A percentile compares a stretch with the other conserved stretches of the same genome.
These are phyloP conservation scores for Lepeophtheirus salmonis DNA, from an alignment of 1,140 invertebrate species.

Conservation along the genomic window DNA sequence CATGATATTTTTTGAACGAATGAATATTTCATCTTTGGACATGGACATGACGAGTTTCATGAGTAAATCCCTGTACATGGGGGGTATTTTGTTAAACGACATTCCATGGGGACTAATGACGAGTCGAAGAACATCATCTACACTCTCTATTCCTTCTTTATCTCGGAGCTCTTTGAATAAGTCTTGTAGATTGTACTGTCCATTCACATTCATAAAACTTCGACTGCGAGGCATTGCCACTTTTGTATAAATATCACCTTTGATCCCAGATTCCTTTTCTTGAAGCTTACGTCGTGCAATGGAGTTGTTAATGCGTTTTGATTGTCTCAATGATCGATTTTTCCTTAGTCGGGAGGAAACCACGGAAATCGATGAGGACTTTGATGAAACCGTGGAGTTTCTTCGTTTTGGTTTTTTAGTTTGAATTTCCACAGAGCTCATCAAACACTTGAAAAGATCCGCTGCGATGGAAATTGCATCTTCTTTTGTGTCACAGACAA, in stretches of 20 bases:
- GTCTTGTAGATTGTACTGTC: conserved; percentile 19
- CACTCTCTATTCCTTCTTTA: conserved; percentile 57
- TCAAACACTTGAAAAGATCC: conserved; percentile 62
- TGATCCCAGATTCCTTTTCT: neutral
- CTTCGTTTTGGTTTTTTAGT: neutral
- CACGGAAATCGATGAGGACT: too few relatives aligned
- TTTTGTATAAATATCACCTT: conserved; percentile 55
- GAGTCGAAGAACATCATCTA: conserved; percentile 65
- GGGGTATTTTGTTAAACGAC: conserved; percentile 75
- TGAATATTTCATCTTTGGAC: conserved; percentile 70
- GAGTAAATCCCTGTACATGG: conserved; percentile 69
- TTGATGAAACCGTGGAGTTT: too few relatives aligned
- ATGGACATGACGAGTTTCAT: conserved; percentile 62
- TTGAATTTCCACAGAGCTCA: conserved; percentile 42
- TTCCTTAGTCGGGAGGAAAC: too few relatives aligned
- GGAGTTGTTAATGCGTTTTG: too few relatives aligned
- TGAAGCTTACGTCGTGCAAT: conserved; percentile 1
- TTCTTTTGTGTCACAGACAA: conserved; percentile 55
- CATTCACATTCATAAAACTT: conserved; percentile 36
- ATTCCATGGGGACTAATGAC: conserved; percentile 74
- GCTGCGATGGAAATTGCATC: conserved; percentile 74
- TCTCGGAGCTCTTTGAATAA: conserved; percentile 23
- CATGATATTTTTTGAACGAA: conserved; percentile 71
- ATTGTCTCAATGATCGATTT: too few relatives aligned
- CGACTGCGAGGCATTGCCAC: conserved; percentile 59